These are phyloP conservation scores for Perca flavescens DNA, from an alignment of 2,113 vertebrate genomes.

Conservation along the genomic window DNA sequence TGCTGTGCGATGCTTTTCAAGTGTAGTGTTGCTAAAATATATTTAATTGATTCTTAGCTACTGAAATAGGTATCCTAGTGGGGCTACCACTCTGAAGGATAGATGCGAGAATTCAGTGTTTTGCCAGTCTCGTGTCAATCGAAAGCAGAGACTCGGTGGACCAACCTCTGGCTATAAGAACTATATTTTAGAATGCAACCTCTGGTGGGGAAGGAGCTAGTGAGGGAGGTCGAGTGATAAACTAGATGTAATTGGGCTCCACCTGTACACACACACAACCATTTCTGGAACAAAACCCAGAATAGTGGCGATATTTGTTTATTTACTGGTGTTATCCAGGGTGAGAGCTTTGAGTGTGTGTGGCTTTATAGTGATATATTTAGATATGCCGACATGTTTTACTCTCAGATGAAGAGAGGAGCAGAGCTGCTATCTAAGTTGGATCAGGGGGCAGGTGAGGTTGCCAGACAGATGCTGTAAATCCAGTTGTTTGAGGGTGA, in stretches of 20 bases:
- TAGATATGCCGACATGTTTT: not conserved
- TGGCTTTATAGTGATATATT: not conserved
- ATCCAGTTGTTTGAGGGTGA: not conserved
- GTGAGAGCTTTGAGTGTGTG: not conserved
- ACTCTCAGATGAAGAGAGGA: not conserved
- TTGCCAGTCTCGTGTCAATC: not conserved
- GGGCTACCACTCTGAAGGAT: not conserved
- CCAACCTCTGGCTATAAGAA: not conserved
- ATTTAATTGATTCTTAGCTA: constrained; percentile 9
- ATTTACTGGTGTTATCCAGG: not conserved
- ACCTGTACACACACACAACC: not conserved
- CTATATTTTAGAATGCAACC: not conserved
- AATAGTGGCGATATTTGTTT: not conserved
- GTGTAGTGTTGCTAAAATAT: not conserved
- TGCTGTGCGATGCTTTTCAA: constrained; percentile 1
- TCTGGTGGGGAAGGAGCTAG: not conserved
- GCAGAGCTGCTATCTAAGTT: not conserved
- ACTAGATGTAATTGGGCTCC: not conserved
- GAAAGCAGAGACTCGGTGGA: not conserved
- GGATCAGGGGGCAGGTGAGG: not conserved
- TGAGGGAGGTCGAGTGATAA: not conserved
- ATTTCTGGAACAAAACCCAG: not conserved
- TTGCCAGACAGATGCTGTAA: not conserved
- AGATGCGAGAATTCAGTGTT: not conserved
- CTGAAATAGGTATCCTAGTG: not conserved